These are phyloP conservation scores for Gasterosteus aculeatus DNA, from an alignment of 2,113 vertebrate genomes.

Conservation along the genomic window DNA sequence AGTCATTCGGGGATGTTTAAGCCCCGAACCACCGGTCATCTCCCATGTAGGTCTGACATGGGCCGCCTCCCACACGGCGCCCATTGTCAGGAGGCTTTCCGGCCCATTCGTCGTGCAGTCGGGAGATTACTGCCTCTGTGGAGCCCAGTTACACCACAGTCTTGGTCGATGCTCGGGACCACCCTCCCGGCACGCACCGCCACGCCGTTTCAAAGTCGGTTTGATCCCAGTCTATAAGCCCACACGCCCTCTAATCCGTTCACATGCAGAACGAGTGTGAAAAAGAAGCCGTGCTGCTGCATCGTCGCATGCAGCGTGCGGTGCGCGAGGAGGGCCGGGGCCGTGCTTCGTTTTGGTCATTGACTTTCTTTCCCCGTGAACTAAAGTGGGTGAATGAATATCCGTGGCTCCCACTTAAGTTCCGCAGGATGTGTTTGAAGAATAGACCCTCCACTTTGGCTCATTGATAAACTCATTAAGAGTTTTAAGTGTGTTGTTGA, in stretches of 20 bases:
- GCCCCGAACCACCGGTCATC: background rate
- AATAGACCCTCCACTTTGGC: conserved; percentile 36
- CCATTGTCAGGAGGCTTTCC: conserved; percentile 20
- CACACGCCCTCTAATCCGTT: conserved; percentile 14
- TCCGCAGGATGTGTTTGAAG: conserved; percentile 24
- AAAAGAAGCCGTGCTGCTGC: background rate
- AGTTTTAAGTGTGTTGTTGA: conserved; percentile 29
- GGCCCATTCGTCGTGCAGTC: conserved; percentile 12
- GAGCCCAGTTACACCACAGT: conserved; percentile 3
- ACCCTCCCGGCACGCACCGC: conserved; percentile 20
- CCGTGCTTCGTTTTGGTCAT: background rate
- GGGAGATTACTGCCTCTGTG: conserved; percentile 17
- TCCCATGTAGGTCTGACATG: background rate
- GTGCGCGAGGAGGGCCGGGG: background rate
- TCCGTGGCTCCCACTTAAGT: conserved; percentile 14
- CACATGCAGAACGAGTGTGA: conserved; percentile 22
- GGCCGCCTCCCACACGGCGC: conserved; percentile 2
- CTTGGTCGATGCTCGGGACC: conserved; percentile 13
- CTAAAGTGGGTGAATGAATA: conserved; percentile 22
- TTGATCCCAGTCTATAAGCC: conserved; percentile 21
- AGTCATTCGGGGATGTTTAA: background rate
- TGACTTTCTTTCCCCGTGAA: conserved; percentile 2
- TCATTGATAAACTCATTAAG: conserved; percentile 52
- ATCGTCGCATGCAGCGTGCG: background rate
- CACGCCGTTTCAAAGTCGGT: conserved; percentile 44